A percentile compares a stretch with the other conserved stretches of the same genome.
Evolutionary conservation across 1,140 invertebrate genomes (phyloP).

Genomic region (Psix sp.): DNA sequence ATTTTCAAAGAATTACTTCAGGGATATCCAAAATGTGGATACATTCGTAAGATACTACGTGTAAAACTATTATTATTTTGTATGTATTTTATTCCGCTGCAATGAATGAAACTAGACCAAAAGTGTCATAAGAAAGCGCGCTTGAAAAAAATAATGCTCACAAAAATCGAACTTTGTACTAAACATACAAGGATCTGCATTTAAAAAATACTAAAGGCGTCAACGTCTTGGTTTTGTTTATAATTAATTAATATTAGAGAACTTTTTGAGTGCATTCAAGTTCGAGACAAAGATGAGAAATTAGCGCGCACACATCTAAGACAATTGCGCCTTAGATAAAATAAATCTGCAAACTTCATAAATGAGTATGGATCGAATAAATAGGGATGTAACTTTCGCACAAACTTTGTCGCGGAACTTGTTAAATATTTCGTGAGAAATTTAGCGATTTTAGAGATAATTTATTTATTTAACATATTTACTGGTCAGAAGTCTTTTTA

Average conservation of each 20-base stretch:
- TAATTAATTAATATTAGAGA: slow-evolving; percentile 34
- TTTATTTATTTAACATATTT: slow-evolving; percentile 28
- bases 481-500: not conserved
- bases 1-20: slow-evolving; percentile 15
- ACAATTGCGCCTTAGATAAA: slow-evolving; percentile 50
- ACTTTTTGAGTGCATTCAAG: slow-evolving; percentile 38
- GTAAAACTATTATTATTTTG: slow-evolving; percentile 47
- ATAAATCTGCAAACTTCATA: slow-evolving; percentile 44
- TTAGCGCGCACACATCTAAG: slow-evolving; percentile 65
- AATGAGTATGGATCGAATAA: slow-evolving; percentile 50
- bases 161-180: slow-evolving; percentile 30
- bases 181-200: slow-evolving; percentile 31
- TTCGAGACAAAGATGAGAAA: slow-evolving; percentile 46
- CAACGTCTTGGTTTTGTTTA: slow-evolving; percentile 34
- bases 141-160: slow-evolving; percentile 22
- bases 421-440: slow-evolving; percentile 23
- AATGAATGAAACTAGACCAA: slow-evolving; percentile 44
- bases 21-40: slow-evolving; percentile 10
- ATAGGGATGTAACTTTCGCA: slow-evolving; percentile 44
- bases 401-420: slow-evolving; percentile 34
- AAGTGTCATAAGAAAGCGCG: slow-evolving; percentile 21
- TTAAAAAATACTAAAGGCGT: slow-evolving; percentile 33
- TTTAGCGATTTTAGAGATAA: slow-evolving; percentile 7
- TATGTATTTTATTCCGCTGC: slow-evolving; percentile 33
- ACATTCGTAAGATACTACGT: slow-evolving; percentile 38